Conservation (phyloP, 1,140 invertebrate genomes). For the Zaprionus camerounensis region DNA sequence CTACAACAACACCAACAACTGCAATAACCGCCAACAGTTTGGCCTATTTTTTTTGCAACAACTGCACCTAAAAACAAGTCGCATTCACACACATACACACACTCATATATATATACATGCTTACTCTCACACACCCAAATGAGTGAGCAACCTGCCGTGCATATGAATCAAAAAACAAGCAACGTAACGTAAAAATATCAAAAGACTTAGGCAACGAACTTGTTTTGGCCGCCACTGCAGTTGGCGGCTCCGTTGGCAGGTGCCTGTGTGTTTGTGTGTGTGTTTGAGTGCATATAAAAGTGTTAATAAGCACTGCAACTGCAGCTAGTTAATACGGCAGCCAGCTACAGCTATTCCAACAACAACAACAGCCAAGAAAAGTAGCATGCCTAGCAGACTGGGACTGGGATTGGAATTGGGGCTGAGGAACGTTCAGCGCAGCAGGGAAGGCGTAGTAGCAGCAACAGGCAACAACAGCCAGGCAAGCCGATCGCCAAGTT, state of each 20-base stretch:
- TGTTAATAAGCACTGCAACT: constrained; percentile 76
- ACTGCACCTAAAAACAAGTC: constrained; percentile 52
- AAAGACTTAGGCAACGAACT: constrained; percentile 82
- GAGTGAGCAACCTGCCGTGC: constrained; percentile 27
- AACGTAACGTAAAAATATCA: constrained; percentile 68
- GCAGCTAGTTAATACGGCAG: constrained; percentile 64
- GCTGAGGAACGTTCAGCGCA: neutral
- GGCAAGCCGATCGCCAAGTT: constrained; percentile 48
- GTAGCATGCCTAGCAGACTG: constrained; percentile 41
- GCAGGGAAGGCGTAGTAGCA: neutral
- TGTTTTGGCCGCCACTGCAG: constrained; percentile 52
- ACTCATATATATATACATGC: neutral
- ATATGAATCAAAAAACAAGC: constrained; percentile 53
- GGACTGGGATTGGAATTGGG: constrained; percentile 12
- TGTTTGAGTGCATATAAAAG: constrained; percentile 56
- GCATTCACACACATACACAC: constrained; percentile 21
- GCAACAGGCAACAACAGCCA: neutral
- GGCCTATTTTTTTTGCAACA: constrained; percentile 68
- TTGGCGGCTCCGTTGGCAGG: constrained; percentile 23
- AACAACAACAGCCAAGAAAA: constrained; percentile 32
- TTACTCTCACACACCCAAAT: neutral
- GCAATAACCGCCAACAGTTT: constrained; percentile 60
- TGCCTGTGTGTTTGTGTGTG: constrained; percentile 18
- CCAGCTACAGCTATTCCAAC: constrained; percentile 54
- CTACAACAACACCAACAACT: constrained; percentile 36